Base-by-base conservation (phyloP, 2,888 invertebrate genomes). In the Papilio gigon region DNA sequence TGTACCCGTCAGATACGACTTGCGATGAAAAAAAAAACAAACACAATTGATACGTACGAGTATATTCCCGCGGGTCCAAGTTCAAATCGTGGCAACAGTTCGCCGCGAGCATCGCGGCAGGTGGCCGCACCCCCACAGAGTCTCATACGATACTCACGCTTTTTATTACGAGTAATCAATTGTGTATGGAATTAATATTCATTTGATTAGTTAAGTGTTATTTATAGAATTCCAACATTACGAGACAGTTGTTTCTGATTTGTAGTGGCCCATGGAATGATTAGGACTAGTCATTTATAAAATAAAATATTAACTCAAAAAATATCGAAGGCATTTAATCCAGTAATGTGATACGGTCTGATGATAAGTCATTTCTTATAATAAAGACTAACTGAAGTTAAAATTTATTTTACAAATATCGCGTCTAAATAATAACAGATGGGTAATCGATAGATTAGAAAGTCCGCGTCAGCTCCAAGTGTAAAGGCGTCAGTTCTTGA, bases 11-110 rank as follows among this genome's bases (percentile, higher is more conserved):
- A 25, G 50, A 53, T 8, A 53, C 6, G 30, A 53, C 9, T 30
- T 22, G 37, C 20, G 35, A 30, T n/a, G 17, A 8, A 25, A 35
- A 6, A 37, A 67, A 59, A 50, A 60, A 37, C 44, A 35, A 37
- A 42, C 63, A 59, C 47, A 59, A 58, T 12, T 62, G n/a, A 30
- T 56, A 62, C 40, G 47, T 47, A 44, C 17, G 40, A 22, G 37
- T 17, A 33, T 67, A 53, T 61, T 67, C 37, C 12, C 47, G 64
- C 35, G 33, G 65, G 61, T 69, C 61, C 27, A 61, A 69, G 65
- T 61, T 69, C 65, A 65, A 65, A 56, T 69, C 69, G 69, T 69
- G 69, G 68, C 59, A 68, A 59, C 47, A 56, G 42, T 47, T 42
- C 50, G 64, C 59, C 47, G 56, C 44, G 25, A 44, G 68, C 58